Evolutionary conservation across 2,888 invertebrate species (phyloP), one percentile per base, ranked within the genome.

Genomic region (Synanthedon andrenaeformis): DNA sequence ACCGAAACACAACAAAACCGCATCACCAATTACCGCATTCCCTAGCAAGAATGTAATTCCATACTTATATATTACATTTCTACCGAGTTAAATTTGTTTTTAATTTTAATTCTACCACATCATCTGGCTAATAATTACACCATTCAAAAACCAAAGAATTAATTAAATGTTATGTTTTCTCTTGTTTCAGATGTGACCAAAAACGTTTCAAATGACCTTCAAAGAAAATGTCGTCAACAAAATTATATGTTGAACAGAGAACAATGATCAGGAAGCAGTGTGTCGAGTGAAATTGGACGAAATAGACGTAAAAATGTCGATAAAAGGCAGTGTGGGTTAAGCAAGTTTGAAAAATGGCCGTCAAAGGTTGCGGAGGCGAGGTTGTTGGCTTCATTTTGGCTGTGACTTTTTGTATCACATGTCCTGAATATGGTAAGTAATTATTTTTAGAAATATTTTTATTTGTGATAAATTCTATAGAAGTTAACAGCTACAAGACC

Each of bases 361-460:
- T 71, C 70, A 82, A 79, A 75, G 74, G 79, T 64, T 75, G 78
- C 59, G 79, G 76, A 56, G 78, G 80, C 59, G 82, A 85, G 64
- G 78, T 82, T 78, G 75, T 84, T 72, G 83, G 86, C 62, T 73
- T 84, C 72, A 75, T 85, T 70, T 74, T 87, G 67, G 83, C 86
- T 59, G 79, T 81, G 69, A 79, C 78, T 61, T 76, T 87, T 66
- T 86, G 85, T 74, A 74, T 83, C 72, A 81, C 78, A 62, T 85
- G 81, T 64, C 86, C 86, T 55, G 80, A 81, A 74, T 85, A 85
- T 79, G 86, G 86, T 87, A 63, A 83, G 85, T 78, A 35, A 35
- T 23, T 53, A 54, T 55, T 55, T 54, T 11, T 35, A 35, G 1
- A 1, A 10, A 35, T 35, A 35, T 10, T 35, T 10, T 35, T 35